phyloP scores from a whole-genome alignment of 2,888 invertebrate genomes.

The Suillia variegata region DNA sequence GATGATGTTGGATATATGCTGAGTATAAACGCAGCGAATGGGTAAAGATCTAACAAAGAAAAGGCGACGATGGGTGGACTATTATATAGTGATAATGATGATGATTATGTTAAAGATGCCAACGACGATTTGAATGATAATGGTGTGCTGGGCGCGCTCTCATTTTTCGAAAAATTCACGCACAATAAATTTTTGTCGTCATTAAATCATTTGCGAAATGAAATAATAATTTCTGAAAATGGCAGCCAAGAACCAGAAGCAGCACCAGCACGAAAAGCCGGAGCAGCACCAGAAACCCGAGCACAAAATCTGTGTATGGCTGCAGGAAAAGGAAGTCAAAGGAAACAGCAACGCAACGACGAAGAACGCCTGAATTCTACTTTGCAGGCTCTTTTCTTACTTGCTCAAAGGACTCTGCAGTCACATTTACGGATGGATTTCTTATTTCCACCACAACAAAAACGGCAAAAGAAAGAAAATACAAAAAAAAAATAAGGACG shows the following conservation, averaged over 20 bases:
- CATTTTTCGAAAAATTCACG: slow-evolving; percentile 44
- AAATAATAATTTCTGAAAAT: slow-evolving; percentile 12
- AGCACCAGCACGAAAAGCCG: neutral
- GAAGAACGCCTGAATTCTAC: no score
- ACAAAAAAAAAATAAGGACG: neutral
- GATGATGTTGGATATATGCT: no score
- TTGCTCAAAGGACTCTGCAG: no score
- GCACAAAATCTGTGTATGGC: neutral
- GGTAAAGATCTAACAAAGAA: slow-evolving; percentile 29
- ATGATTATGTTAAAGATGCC: neutral
- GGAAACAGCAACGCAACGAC: neutral
- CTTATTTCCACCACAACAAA: no score
- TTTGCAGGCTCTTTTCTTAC: no score
- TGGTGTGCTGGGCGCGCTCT: slow-evolving; percentile 9
- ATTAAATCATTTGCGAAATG: slow-evolving; percentile 50
- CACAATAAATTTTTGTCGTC: slow-evolving; percentile 57
- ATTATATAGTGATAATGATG: neutral
- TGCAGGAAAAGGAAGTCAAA: neutral
- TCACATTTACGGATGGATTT: neutral
- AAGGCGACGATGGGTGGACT: neutral
- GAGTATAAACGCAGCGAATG: no score
- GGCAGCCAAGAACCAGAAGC: slow-evolving; percentile 17
- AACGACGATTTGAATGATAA: neutral
- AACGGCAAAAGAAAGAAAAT: neutral
- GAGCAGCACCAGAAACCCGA: slow-evolving; percentile 18